Base-by-base conservation (phyloP, 2,113 vertebrate species). In the Hystrix brachyura region DNA sequence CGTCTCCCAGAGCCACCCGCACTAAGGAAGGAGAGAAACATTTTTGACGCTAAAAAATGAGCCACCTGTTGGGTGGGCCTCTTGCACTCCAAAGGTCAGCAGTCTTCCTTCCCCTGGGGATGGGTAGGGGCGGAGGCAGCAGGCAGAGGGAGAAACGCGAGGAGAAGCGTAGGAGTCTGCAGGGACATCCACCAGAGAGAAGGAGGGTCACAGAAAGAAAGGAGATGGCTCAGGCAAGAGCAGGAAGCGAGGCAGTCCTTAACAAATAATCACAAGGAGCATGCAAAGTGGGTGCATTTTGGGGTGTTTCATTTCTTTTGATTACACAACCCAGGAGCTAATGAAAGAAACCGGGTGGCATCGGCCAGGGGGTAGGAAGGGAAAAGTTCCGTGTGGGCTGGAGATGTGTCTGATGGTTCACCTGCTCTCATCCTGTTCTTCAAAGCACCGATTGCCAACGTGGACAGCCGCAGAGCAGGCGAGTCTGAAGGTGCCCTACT, bases 1-100 rank as follows among this genome's bases (percentile, higher is more conserved):
- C 60, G 10, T n/a, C 94, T 96, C 97, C 96, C 15, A 81, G 91
- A 97, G 97, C 94, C 95, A 59, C 95, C 91, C 94, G 82, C 43
- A 87, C 51, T 0, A 78, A 96, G 11, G 92, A 90, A 94, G 83
- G 81, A 98, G 91, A 97, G 88, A 96, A 90, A 96, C 91, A 74
- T 91, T 89, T 67, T 74, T 32, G 12, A 72, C 64, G 87, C 87
- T 84, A 23, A 90, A 48, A 43, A 11, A 23, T 9, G 13, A 67
- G 55, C 81, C 89, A 64, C 29, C 81, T 85, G 7, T 72, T 83
- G 43, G 48, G 84, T 48, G 14, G 51, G 46, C 91, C 46, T 62
- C 46, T 69, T 1, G 38, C 2, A 1, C 53, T 69, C 65, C 43
- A 5, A 8, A 10, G 71, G 48, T 46, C 57, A 15, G 38, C 8